Base-by-base conservation (phyloP, 2,888 invertebrate genomes). In the Coleophora deauratella region DNA sequence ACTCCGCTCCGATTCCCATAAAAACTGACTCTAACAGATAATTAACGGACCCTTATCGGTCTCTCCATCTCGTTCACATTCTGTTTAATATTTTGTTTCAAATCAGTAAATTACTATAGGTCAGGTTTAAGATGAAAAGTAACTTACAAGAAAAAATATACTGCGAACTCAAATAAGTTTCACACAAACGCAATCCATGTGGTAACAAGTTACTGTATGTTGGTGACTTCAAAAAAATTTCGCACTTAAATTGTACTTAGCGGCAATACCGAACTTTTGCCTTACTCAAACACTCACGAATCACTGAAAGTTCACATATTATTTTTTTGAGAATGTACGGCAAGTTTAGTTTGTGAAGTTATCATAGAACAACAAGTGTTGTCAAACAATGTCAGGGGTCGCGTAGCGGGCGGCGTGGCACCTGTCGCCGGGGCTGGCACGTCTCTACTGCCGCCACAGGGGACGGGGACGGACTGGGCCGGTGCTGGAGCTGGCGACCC, bases 181-280 rank as follows among this genome's bases (percentile, higher is more conserved):
- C 62, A 70, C 63, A 59, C 52, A 46, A 59, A 56, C 60, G 56
- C 64, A 57, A 65, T 70, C 64, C 68, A 69, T 66, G 63, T 62
- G 59, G 59, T 60, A 58, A 60, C 66, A 60, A 55, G 21, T 21
- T 4, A 61, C 38, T 41, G 35, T 41, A 34, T 28, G 35, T 66
- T 31, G 54, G 57, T 51, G 55, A 55, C 55, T 21, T 62, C 65
- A 70, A 63, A 68, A 63, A 64, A 71, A 73, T 75, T 74, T 75
- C 68, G 73, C 80, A 80, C 78, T 75, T 70, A 71, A 73, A 75
- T 73, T 61, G 71, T 78, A 72, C 73, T 73, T 72, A 60, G 69
- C 62, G 66, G 73, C 75, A 77, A 72, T 61, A 71, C 63, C 68
- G 63, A 59, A 56, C 47, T 71, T 65, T 64, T 65, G 57, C 44